Base-by-base conservation (phyloP, 2,797 vertebrate genomes). In the Galaxias olidus region DNA sequence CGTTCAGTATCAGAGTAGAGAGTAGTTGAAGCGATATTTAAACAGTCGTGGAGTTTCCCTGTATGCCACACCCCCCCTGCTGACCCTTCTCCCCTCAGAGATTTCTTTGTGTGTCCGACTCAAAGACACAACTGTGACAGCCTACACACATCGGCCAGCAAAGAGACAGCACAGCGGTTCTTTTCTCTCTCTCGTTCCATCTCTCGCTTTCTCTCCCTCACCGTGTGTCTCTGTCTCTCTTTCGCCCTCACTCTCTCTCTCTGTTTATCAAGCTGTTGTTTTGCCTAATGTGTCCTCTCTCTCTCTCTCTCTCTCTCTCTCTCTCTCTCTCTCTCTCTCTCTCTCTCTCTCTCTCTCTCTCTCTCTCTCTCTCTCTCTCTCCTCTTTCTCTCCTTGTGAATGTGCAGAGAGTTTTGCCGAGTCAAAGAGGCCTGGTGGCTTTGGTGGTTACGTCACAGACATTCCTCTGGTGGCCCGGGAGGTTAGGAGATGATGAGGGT, bases 401-500 rank as follows among this genome's bases (percentile, higher is more conserved):
- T 42, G 45, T n/a, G 13, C 18, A n/a, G 44, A n/a, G 44, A 51
- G 59, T 54, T 62, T 40, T 61, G 61, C 61, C 52, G 40, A 20
- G 67, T 69, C 84, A 86, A 76, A 84, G 76, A 20, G 59, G 71
- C 69, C 68, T 48, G 48, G 71, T 71, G 57, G 30, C n/a, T 20
- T 30, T n/a, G 46, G 15, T 19, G 50, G 20, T 14, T 7, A 30
- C 49, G 11, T 80, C 69, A 70, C 62, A 66, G 74, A 61, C 86
- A 85, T 90, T 88, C 84, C 79, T 75, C 47, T 44, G 77, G 75
- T 76, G 81, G 73, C 80, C 75, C 73, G 4, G 17, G 59, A 2
- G 11, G 53, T 8, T 9, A 40, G 17, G 17, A 40, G 57, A 18
- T 14, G 42, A 8, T 50, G 55, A 43, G 50, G 42, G 42, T 17